Evolutionary conservation across 2,888 invertebrate genomes (phyloP).

Genomic region (Troglohyphantes excavatus): DNA sequence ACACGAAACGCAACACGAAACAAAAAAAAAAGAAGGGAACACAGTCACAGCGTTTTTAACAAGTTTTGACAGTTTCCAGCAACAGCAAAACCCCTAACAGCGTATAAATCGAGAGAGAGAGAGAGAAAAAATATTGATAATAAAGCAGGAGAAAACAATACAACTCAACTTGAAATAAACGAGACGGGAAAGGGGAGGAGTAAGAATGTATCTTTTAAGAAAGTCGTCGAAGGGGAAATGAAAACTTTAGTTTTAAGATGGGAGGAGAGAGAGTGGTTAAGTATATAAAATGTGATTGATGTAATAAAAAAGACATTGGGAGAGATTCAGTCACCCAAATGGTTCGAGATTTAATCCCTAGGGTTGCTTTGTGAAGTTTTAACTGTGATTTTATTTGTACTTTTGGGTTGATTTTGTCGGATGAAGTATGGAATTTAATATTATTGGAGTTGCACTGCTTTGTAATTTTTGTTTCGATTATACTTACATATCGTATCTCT

Average conservation of each 20-base stretch:
- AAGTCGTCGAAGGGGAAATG: constrained; percentile 6
- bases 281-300: constrained; percentile 64
- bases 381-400: not conserved
- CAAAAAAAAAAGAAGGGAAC: not conserved
- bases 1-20: no score
- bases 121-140: not conserved
- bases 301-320: constrained; percentile 39
- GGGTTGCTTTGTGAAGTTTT: not conserved
- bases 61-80: constrained; percentile 66
- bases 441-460: no score
- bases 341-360: constrained; percentile 40
- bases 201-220: constrained; percentile 62
- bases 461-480: no score
- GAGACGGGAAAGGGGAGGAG: constrained; percentile 38
- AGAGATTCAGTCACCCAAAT: constrained; percentile 8
- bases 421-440: no score
- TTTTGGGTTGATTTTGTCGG: no score
- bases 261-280: constrained; percentile 28
- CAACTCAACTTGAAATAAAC: constrained; percentile 53
- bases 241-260: constrained; percentile 60
- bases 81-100: constrained; percentile 37
- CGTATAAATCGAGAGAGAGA: constrained; percentile 41
- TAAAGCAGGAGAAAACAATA: not conserved
- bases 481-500: no score
- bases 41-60: constrained; percentile 64